Evolutionary conservation across 2,113 vertebrate species (phyloP).

Genomic region (Chrysochloris asiatica): DNA sequence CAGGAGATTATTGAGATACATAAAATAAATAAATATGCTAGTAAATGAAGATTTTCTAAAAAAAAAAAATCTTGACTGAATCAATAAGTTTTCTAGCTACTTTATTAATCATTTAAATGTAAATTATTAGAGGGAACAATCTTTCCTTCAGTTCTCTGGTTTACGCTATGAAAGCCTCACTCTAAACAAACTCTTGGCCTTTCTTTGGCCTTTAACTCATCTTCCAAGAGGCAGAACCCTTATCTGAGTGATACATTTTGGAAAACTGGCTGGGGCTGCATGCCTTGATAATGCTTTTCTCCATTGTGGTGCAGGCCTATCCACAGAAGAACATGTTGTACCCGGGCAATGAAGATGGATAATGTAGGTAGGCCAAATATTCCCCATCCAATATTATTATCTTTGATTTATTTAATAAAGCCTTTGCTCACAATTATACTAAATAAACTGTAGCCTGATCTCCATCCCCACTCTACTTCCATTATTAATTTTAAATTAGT

Average conservation of each 20-base stretch:
- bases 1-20: background rate
- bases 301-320: background rate
- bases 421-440: background rate
- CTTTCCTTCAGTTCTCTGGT: background rate
- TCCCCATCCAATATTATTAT: background rate
- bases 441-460: background rate
- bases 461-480: background rate
- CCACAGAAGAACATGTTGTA: background rate
- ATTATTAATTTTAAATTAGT: constrained; percentile 34
- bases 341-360: background rate
- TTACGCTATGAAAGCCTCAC: background rate
- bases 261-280: background rate
- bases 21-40: constrained; percentile 25
- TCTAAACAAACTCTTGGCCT: background rate
- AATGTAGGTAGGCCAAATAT: background rate
- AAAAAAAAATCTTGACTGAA: background rate
- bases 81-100: background rate
- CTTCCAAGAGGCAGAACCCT: background rate
- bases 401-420: background rate
- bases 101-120: background rate
- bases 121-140: background rate
- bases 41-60: background rate
- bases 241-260: background rate
- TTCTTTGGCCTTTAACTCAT: background rate
- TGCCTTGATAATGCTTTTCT: background rate